These are phyloP conservation scores for Vanessa tameamea DNA, from an alignment of 1,140 invertebrate genomes.

Conservation along the genomic window DNA sequence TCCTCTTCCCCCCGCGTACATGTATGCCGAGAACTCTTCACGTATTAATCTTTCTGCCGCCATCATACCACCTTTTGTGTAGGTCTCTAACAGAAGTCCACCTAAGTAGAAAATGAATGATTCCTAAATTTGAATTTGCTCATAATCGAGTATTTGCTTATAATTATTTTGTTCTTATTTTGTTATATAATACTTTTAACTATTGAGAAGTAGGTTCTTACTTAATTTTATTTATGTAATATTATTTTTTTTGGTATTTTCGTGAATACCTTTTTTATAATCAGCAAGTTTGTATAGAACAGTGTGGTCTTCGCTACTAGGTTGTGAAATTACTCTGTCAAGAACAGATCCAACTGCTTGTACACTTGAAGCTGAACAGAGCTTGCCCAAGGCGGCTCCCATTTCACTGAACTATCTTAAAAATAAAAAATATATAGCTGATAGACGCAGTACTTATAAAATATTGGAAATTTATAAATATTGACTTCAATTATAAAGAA, in stretches of 20 bases:
- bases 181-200: no score
- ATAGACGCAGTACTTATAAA: no score
- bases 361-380: slow-evolving; percentile 72
- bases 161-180: no score
- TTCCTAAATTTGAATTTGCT: no score
- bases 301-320: slow-evolving; percentile 91
- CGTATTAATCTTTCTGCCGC: slow-evolving; percentile 93
- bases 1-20: slow-evolving; percentile 94
- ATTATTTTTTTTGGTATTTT: not conserved
- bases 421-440: not conserved
- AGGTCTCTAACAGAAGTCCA: slow-evolving; percentile 91
- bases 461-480: no score
- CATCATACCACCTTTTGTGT: slow-evolving; percentile 88
- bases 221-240: no score
- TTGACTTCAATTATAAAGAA: no score
- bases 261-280: slow-evolving; percentile 89
- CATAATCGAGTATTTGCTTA: no score
- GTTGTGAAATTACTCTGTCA: slow-evolving; percentile 92
- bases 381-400: slow-evolving; percentile 66
- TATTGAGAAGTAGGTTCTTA: no score
- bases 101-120: slow-evolving; percentile 66
- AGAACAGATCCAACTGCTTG: slow-evolving; percentile 88
- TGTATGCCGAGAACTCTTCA: slow-evolving; percentile 93
- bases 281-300: slow-evolving; percentile 92
- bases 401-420: slow-evolving; percentile 35